These are phyloP conservation scores for Bombyx mandarina DNA, from an alignment of 1,140 invertebrate genomes.

Conservation along the genomic window DNA sequence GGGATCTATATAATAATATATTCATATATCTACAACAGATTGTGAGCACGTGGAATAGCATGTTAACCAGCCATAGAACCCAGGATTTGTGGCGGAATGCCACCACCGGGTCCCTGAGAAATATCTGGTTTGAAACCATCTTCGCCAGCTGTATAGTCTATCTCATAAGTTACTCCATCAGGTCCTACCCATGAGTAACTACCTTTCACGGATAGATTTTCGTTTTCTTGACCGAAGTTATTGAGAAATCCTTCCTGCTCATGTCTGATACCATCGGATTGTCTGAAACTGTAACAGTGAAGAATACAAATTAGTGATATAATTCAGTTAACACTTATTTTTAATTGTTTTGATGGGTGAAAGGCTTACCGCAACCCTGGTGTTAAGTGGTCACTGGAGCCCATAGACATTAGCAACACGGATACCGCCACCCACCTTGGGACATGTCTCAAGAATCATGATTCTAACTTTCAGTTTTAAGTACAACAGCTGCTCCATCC, in stretches of 20 bases:
- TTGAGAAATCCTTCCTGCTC: slow-evolving; percentile 73
- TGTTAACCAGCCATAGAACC: slow-evolving; percentile 21
- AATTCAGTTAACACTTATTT: slow-evolving; percentile 2
- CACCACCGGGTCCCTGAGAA: slow-evolving; percentile 73
- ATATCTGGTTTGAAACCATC: slow-evolving; percentile 74
- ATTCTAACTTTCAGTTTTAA: no score
- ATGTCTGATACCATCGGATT: slow-evolving; percentile 71
- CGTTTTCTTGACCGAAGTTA: slow-evolving; percentile 50
- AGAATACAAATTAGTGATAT: slow-evolving; percentile 1
- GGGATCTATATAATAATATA: background rate
- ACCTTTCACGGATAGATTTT: slow-evolving; percentile 43
- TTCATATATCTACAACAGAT: no score
- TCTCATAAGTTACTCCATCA: slow-evolving; percentile 64
- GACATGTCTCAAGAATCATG: no score
- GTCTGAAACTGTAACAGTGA: slow-evolving; percentile 33
- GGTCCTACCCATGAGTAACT: slow-evolving; percentile 65
- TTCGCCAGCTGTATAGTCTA: slow-evolving; percentile 82
- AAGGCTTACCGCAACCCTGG: no score
- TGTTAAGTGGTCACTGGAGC: no score
- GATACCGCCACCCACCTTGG: no score
- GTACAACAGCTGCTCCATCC: no score
- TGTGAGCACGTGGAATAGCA: background rate
- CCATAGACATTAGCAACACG: no score
- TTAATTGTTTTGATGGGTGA: background rate
- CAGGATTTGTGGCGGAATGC: slow-evolving; percentile 28